Evolutionary conservation across 2,113 vertebrate species (phyloP), one percentile per base, ranked within the genome.

Genomic region (Turdus rufiventris): DNA sequence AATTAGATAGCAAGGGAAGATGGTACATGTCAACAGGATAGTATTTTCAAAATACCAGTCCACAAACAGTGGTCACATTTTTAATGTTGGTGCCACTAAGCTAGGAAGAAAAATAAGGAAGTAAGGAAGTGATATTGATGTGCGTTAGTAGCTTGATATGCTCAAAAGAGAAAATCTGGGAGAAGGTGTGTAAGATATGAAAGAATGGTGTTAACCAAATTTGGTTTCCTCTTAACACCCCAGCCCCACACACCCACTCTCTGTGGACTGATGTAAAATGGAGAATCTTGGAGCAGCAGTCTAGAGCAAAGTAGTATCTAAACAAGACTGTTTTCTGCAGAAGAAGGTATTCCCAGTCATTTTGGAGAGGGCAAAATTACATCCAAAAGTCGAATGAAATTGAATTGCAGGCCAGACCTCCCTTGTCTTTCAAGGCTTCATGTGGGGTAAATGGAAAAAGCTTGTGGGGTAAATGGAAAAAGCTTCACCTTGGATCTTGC

Each of bases 241-340:
- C 7, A 12, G 25, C 9, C 15, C 13, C 17, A 8, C 14, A 14
- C 33, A 8, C 10, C 3, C 3, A 4, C 6, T 8, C 10, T 16
- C 43, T 72, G 19, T 54, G 50, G 8, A 29, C 20, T 47, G 29
- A 10, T 42, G 8, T 20, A 16, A 79, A 56, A 56, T 3, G 2
- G 29, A 43, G 15, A 33, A 72, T 33, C 18, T 47, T 67, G 43
- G 10, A 72, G 28, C 28, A 70, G 34, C 38, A 45, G 4, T 36
- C 4, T 8, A 42, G 54, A 40, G 42, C 9, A 71, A 26, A 11
- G 5, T 38, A 50, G 18, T 63, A 23, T 42, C 24, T 85, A 48
- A 88, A 68, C 0, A 2, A 56, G 62, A 47, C 48, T 15, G 11
- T 34, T 63, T 65, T 29, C 65, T 81, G 65, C 29, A 56, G 40